These are phyloP conservation scores for Ispidina picta DNA, from an alignment of 2,797 vertebrate genomes.

Conservation along the genomic window DNA sequence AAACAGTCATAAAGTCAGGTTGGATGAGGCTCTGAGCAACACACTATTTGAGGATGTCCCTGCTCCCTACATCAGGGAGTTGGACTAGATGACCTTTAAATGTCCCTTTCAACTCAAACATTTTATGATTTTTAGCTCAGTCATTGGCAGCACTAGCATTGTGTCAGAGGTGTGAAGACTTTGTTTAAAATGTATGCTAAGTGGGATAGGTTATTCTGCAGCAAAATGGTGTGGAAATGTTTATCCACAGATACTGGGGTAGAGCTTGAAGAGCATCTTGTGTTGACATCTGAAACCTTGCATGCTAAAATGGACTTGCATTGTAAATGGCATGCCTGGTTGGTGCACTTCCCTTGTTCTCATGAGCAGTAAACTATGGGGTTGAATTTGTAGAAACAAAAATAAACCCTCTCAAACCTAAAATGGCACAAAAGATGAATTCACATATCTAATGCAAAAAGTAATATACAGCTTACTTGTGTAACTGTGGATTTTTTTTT, in stretches of 20 bases:
- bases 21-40: background rate
- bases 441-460: background rate
- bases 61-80: background rate
- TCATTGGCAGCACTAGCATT: background rate
- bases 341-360: background rate
- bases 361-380: background rate
- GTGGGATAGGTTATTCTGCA: background rate
- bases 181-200: background rate
- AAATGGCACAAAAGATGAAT: background rate
- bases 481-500: accelerated
- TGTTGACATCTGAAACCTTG: background rate
- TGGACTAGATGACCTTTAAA: background rate
- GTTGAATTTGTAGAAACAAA: background rate
- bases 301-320: background rate
- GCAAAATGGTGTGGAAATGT: background rate
- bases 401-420: background rate
- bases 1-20: background rate
- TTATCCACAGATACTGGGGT: background rate
- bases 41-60: background rate
- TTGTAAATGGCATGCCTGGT: background rate
- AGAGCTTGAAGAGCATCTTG: background rate
- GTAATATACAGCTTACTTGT: background rate
- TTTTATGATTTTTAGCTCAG: background rate
- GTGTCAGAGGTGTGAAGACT: background rate
- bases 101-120: background rate